phyloP scores from a whole-genome alignment of 2,888 invertebrate genomes.

The Dermolepida albohirtum region DNA sequence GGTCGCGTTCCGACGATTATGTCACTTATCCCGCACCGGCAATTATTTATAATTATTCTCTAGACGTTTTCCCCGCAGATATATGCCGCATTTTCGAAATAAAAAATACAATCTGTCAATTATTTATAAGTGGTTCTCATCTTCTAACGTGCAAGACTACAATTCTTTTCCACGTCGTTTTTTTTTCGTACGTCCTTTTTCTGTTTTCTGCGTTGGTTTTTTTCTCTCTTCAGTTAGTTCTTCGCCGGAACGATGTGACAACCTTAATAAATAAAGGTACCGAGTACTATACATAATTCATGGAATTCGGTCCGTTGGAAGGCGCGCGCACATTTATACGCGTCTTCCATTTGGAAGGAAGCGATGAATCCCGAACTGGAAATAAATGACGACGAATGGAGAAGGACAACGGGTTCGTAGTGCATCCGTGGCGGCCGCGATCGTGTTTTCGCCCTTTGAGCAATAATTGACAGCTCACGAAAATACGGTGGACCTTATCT shows the following conservation, averaged over 20 bases:
- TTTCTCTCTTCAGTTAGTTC: background rate
- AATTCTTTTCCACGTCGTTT: no score
- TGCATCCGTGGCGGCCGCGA: constrained; percentile 10
- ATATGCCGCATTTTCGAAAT: no score
- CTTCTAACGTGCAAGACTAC: no score
- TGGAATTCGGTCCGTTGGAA: constrained; percentile 27
- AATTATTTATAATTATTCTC: no score
- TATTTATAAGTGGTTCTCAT: no score
- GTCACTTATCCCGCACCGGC: no score
- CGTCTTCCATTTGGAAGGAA: constrained; percentile 29
- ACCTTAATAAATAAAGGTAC: constrained; percentile 32
- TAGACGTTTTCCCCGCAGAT: no score
- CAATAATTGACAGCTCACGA: constrained; percentile 33
- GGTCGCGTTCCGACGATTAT: no score
- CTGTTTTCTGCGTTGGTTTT: constrained; percentile 12
- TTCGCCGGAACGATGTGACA: constrained; percentile 25
- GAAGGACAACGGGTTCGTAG: background rate
- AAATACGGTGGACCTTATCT: constrained; percentile 22
- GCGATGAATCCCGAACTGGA: constrained; percentile 18
- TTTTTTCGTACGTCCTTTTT: no score
- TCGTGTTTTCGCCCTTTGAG: constrained; percentile 19
- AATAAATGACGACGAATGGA: constrained; percentile 24
- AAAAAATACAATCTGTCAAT: no score
- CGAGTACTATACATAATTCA: constrained; percentile 31
- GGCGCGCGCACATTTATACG: constrained; percentile 31